A percentile compares a stretch with the other conserved stretches of the same genome.
phyloP scores from a whole-genome alignment of 2,113 vertebrate genomes.

The Equus quagga region DNA sequence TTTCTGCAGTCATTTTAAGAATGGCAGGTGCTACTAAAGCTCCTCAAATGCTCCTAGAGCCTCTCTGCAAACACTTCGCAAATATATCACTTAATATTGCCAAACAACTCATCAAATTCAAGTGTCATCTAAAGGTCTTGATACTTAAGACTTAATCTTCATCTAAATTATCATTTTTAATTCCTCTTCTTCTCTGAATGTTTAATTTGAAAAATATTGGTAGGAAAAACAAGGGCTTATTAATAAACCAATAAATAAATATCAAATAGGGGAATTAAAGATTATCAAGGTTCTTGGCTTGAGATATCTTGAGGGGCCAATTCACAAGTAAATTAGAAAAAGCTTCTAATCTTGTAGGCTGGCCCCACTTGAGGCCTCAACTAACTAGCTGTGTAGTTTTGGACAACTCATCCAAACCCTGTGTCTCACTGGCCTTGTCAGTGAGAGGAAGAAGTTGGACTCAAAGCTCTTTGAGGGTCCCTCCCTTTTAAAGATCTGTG shows the following conservation, averaged over 20 bases:
- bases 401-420: background rate
- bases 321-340: background rate
- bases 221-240: background rate
- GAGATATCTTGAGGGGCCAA: background rate
- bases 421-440: background rate
- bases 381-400: background rate
- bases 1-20: background rate
- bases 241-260: background rate
- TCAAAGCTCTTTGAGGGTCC: background rate
- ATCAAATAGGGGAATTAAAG: background rate
- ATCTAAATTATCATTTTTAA: conserved; percentile 37
- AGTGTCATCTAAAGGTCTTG: conserved; percentile 22
- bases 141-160: background rate
- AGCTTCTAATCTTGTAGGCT: background rate
- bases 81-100: background rate
- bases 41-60: background rate
- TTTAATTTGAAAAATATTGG: conserved; percentile 30
- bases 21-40: background rate
- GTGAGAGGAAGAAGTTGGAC: background rate
- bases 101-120: conserved; percentile 40
- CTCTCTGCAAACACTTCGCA: background rate
- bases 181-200: background rate
- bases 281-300: background rate
- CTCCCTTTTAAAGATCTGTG: background rate
- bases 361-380: background rate